Evolutionary conservation across 1,140 invertebrate genomes (phyloP).

Genomic region (Phymastichus coffea): DNA sequence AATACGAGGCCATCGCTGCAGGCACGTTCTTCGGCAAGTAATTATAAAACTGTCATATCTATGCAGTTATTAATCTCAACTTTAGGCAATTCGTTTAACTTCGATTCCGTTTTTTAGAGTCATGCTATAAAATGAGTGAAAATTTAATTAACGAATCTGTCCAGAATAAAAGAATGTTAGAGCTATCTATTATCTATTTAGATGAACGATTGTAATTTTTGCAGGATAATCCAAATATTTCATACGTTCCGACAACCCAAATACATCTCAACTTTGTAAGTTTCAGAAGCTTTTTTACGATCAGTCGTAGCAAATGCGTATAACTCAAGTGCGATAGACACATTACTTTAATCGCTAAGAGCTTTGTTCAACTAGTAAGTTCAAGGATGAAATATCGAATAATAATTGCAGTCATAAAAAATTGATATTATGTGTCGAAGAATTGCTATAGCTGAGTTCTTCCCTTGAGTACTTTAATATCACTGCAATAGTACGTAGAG

Average conservation of each 20-base stretch:
- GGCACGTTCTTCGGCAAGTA: slow-evolving; percentile 3
- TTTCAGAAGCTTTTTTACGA: slow-evolving; percentile 14
- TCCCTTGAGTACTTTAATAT: too few species aligned
- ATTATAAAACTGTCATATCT: slow-evolving; percentile 28
- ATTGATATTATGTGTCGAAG: too few species aligned
- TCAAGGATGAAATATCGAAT: slow-evolving; percentile 15
- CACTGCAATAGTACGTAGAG: too few species aligned
- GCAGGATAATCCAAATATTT: too few species aligned
- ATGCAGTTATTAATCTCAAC: slow-evolving; percentile 7
- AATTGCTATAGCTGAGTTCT: too few species aligned
- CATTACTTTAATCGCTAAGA: slow-evolving; percentile 43
- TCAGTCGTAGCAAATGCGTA: slow-evolving; percentile 17
- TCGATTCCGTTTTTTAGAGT: background rate
- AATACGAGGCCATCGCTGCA: slow-evolving; percentile 18
- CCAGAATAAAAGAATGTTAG: too few species aligned
- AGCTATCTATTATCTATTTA: too few species aligned
- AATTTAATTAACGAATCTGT: too few species aligned
- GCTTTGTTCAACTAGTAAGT: slow-evolving; percentile 25
- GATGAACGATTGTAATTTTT: too few species aligned
- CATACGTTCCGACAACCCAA: too few species aligned
- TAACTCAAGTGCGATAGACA: slow-evolving; percentile 41
- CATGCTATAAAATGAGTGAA: too few species aligned
- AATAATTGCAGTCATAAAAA: too few species aligned
- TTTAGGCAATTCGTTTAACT: background rate
- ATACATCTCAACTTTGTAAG: slow-evolving; percentile 14